These are phyloP conservation scores for Corydoras sp. DNA, from an alignment of 2,113 vertebrate genomes.

Conservation along the genomic window DNA sequence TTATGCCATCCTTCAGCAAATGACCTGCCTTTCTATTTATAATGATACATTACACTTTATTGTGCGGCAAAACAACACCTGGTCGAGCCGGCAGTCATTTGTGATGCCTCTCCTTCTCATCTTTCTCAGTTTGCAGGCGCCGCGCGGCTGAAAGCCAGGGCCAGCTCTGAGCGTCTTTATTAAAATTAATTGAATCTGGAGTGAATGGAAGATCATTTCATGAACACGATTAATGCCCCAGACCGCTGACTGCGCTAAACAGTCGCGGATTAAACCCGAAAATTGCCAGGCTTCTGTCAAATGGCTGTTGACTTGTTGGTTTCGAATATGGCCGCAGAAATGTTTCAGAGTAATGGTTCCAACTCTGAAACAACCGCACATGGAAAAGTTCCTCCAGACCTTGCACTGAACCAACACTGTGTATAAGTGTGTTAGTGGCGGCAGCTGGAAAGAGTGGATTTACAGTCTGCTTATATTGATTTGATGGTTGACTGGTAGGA, in stretches of 20 bases:
- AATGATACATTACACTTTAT: conserved; percentile 11
- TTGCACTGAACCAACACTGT: conserved; percentile 10
- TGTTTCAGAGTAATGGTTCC: conserved; percentile 10
- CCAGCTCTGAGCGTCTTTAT: conserved; percentile 5
- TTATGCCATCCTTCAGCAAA: conserved; percentile 12
- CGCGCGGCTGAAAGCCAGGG: conserved; percentile 7
- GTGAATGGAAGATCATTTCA: conserved; percentile 23
- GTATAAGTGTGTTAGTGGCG: conserved; percentile 13
- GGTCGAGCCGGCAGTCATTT: conserved; percentile 10
- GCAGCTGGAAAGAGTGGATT: conserved; percentile 5
- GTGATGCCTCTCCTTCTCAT: not conserved
- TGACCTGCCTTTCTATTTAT: conserved; percentile 23
- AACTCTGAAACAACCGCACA: not conserved
- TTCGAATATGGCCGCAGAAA: conserved; percentile 16
- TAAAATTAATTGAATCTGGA: conserved; percentile 25
- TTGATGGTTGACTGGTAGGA: conserved; percentile 14
- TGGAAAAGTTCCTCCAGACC: not conserved
- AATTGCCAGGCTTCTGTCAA: conserved; percentile 6
- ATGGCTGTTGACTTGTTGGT: conserved; percentile 3
- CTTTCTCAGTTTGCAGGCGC: conserved; percentile 9
- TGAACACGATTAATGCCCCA: conserved; percentile 14
- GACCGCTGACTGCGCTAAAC: conserved; percentile 21
- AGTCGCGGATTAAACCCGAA: conserved; percentile 22
- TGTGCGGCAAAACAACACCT: conserved; percentile 15
- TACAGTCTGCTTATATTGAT: not conserved